Conservation (phyloP, 2,797 vertebrate genomes). For the Danio aesculapii region DNA sequence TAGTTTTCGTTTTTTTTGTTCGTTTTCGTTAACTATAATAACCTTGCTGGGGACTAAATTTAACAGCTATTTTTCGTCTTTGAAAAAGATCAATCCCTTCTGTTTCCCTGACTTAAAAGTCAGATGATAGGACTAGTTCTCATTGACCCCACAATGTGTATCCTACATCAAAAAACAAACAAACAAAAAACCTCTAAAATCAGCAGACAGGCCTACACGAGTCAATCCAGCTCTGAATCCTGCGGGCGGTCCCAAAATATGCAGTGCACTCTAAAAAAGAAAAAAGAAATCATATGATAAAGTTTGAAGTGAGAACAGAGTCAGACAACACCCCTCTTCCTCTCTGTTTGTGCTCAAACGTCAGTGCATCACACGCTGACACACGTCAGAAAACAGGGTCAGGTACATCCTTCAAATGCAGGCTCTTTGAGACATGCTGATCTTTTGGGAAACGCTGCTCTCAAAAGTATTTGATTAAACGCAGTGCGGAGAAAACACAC, state of each 20-base stretch:
- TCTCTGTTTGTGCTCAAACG: constrained; percentile 31
- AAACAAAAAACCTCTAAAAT: constrained; percentile 1
- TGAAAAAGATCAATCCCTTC: background rate
- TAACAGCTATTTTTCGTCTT: too few relatives aligned
- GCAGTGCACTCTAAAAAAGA: background rate
- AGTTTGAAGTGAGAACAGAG: constrained; percentile 38
- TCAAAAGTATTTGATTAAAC: constrained; percentile 53
- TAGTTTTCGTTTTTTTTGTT: too few relatives aligned
- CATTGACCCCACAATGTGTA: constrained; percentile 1
- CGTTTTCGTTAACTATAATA: too few relatives aligned
- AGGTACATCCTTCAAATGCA: constrained; percentile 40
- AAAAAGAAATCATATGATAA: constrained; percentile 22
- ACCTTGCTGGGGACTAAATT: too few relatives aligned
- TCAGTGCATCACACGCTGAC: constrained; percentile 42
- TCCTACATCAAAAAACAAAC: background rate
- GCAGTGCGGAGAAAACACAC: constrained; percentile 43
- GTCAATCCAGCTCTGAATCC: constrained; percentile 4
- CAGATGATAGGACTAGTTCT: background rate
- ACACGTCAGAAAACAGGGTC: constrained; percentile 52
- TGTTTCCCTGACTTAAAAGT: background rate
- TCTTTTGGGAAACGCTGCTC: constrained; percentile 46
- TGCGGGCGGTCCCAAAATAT: constrained; percentile 41
- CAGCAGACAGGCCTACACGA: background rate
- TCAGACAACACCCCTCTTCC: constrained; percentile 33
- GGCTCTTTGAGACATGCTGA: constrained; percentile 29